A percentile compares a stretch with the other conserved stretches of the same genome.
phyloP scores from a whole-genome alignment of 2,888 invertebrate genomes.

The Chrysolina oricalcia region DNA sequence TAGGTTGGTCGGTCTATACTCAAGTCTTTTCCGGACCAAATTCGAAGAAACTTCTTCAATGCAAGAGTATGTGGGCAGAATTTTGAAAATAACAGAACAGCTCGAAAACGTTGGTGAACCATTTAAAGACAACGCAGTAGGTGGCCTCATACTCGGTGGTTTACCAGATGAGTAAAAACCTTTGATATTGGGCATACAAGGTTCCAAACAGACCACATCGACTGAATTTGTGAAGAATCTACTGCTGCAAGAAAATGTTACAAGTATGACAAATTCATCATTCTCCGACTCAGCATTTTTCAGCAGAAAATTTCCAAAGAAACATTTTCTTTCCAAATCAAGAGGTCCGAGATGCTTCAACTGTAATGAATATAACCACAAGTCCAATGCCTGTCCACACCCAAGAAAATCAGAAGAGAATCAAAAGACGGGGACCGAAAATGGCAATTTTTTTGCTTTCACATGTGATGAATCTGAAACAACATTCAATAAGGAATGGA shows the following conservation, averaged over 20 bases:
- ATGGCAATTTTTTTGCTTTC: background rate
- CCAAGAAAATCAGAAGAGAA: too few species aligned
- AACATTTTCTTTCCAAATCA: background rate
- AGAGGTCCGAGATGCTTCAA: too few species aligned
- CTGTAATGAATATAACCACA: too few species aligned
- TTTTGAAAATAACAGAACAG: background rate
- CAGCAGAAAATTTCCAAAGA: background rate
- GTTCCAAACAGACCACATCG: background rate
- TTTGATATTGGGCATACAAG: background rate
- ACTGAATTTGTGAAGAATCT: slow-evolving; percentile 3
- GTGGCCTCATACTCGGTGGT: background rate
- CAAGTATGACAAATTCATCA: background rate
- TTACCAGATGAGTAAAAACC: background rate
- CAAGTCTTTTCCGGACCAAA: background rate
- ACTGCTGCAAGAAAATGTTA: slow-evolving; percentile 6
- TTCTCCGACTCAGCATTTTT: background rate
- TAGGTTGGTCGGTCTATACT: too few species aligned
- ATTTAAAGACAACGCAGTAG: background rate
- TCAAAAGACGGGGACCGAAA: background rate
- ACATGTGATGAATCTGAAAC: background rate
- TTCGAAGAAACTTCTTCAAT: background rate
- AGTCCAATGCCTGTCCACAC: too few species aligned
- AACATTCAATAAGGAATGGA: background rate
- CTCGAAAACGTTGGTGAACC: background rate
- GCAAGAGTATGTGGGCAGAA: background rate